A percentile compares a stretch with the other conserved stretches of the same genome.
These are phyloP conservation scores for Microchirus variegatus DNA, from an alignment of 2,797 vertebrate genomes.

Conservation along the genomic window DNA sequence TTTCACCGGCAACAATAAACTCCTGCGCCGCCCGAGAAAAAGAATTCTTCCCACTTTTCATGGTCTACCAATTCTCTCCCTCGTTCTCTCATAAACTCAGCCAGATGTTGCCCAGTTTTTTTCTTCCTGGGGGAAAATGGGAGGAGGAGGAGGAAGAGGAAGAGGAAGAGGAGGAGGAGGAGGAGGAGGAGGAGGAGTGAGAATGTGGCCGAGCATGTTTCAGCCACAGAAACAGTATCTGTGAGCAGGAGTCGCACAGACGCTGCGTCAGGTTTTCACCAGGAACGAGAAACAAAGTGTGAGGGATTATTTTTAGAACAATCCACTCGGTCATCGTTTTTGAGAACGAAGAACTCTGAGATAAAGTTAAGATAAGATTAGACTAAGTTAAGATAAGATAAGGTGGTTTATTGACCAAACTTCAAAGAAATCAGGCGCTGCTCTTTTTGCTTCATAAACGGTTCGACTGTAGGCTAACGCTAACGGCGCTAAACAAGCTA, in stretches of 20 bases:
- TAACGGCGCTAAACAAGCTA: too few relatives aligned
- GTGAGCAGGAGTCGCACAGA: conserved; percentile 28
- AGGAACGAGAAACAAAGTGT: not conserved
- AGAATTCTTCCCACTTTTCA: conserved; percentile 76
- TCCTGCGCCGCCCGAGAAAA: conserved; percentile 66
- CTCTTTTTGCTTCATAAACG: too few relatives aligned
- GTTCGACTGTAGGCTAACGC: too few relatives aligned
- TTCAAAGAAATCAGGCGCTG: too few relatives aligned
- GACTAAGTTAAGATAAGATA: too few relatives aligned
- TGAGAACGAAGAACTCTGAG: too few relatives aligned
- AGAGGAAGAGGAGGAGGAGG: conserved; percentile 34
- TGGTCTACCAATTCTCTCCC: conserved; percentile 73
- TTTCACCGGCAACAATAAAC: conserved; percentile 70
- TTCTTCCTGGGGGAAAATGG: conserved; percentile 70
- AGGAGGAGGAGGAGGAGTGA: conserved; percentile 38
- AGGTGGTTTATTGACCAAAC: too few relatives aligned
- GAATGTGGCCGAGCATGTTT: conserved; percentile 74
- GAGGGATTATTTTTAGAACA: too few relatives aligned
- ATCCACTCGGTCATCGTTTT: too few relatives aligned
- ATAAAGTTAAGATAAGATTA: too few relatives aligned
- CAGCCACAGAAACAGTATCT: conserved; percentile 55
- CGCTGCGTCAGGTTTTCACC: not conserved
- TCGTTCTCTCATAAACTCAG: conserved; percentile 80
- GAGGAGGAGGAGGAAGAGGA: conserved; percentile 29
- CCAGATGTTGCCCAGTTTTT: conserved; percentile 85